Evolutionary conservation across 2,888 invertebrate species (phyloP), one percentile per base, ranked within the genome.

Genomic region (Calameuta pallipes): DNA sequence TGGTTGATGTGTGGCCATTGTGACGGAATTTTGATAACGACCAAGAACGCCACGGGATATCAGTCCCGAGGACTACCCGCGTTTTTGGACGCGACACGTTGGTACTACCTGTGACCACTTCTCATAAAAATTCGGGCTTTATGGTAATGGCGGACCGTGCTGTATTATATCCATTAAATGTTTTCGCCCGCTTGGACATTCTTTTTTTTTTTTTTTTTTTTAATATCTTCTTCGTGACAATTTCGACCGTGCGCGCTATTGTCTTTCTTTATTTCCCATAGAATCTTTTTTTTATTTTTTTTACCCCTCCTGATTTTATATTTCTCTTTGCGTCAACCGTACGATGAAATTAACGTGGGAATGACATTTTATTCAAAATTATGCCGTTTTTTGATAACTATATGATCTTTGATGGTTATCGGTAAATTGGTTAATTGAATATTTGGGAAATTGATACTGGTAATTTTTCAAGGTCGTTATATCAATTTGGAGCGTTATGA

Each of bases 11-110:
- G 86, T 85, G 84, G 85, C 85, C 84, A 87, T 88, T 89, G 88
- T 89, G 87, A 88, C 85, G 89, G 90, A 90, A 90, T 90, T 89
- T 89, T 89, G 89, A 89, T 89, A 89, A 90, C 90, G 89, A 87
- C 86, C 85, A 82, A 80, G 82, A 82, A 83, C 90, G 79, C 89
- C 83, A 83, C 87, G 87, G 89, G 89, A 83, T 79, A 84, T 86
- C 88, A 76, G 77, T 82, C 82, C 83, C 83, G 83, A 23, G 75
- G 78, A 78, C 78, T 78, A 78, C 78, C 78, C 78, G 78, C 75
- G 78, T 78, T 78, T 56, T 78, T 75, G 73, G 78, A 85, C 80
- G 75, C 82, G 36, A 13, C 73, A 74, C 37, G 75, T 80, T 80
- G 76, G 78, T 81, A 82, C 82, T 79, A 77, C 73, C 77, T 76